These are phyloP conservation scores for Papilio xuthus DNA, from an alignment of 1,140 invertebrate species.

Conservation along the genomic window DNA sequence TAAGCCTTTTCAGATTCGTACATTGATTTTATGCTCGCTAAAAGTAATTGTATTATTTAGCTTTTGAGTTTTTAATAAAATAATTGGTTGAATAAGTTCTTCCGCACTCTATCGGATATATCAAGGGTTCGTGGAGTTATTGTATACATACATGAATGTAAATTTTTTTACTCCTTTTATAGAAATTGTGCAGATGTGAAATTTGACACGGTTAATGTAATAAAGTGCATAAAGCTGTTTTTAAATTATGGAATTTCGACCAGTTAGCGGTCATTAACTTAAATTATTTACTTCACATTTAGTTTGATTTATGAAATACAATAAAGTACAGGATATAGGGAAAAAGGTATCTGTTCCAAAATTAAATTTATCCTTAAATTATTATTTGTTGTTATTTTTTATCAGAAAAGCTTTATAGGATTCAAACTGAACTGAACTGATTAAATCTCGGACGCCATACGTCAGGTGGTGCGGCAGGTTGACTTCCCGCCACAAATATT, in stretches of 20 bases:
- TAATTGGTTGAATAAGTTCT: not conserved
- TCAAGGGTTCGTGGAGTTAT: no score
- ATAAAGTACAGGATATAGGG: not conserved
- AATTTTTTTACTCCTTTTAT: no score
- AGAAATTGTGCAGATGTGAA: no score
- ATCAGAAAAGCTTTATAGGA: not conserved
- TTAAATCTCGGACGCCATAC: slow-evolving; percentile 5
- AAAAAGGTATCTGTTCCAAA: not conserved
- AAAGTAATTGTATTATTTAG: not conserved
- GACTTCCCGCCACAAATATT: slow-evolving; percentile 28
- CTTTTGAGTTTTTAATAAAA: not conserved
- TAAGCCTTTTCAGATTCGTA: slow-evolving; percentile 3
- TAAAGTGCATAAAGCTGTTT: no score
- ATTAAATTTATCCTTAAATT: not conserved
- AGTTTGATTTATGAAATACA: not conserved
- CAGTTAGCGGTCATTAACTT: no score
- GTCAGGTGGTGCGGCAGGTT: not conserved
- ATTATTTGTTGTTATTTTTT: not conserved
- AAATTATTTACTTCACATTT: no score
- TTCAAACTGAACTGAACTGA: not conserved
- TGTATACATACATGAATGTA: no score
- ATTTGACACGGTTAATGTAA: no score
- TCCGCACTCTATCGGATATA: no score
- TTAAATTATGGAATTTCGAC: no score
- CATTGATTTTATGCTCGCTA: not conserved